Evolutionary conservation across 1,140 invertebrate species (phyloP).

Genomic region (Elysia chlorotica): DNA sequence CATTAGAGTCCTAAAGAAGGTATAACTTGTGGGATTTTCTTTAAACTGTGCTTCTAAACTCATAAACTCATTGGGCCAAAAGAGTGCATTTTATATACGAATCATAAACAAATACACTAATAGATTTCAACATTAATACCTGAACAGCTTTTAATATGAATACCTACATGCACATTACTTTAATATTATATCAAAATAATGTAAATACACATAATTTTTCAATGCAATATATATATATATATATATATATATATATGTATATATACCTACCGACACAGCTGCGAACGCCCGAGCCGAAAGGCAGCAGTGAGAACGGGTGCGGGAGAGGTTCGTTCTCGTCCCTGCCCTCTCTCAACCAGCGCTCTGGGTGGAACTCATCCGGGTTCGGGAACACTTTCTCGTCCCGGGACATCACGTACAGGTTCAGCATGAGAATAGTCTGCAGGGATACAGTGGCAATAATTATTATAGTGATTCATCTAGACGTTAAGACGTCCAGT

Average conservation of each 20-base stretch:
- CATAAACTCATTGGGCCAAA: not conserved
- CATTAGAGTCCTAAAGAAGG: not conserved
- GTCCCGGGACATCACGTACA: slow-evolving; percentile 48
- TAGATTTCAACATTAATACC: not conserved
- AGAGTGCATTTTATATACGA: not conserved
- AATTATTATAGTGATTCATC: not conserved
- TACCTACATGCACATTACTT: no score
- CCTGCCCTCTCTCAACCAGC: slow-evolving; percentile 47
- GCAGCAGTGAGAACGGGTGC: slow-evolving; percentile 44
- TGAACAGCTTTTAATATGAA: not conserved
- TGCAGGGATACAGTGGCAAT: slow-evolving; percentile 17
- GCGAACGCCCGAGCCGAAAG: slow-evolving; percentile 44
- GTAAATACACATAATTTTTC: no score
- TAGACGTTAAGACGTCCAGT: not conserved
- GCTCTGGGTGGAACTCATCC: slow-evolving; percentile 49
- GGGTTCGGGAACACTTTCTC: slow-evolving; percentile 45
- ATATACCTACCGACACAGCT: slow-evolving; percentile 41
- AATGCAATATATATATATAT: no score
- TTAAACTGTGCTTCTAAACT: no score
- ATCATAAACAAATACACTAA: not conserved
- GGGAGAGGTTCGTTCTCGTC: slow-evolving; percentile 34
- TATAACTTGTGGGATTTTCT: not conserved
- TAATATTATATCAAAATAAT: no score
- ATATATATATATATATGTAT: not conserved
- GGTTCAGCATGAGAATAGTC: slow-evolving; percentile 44